Evolutionary conservation across 2,888 invertebrate species (phyloP).

Genomic region (Molorchus minor): DNA sequence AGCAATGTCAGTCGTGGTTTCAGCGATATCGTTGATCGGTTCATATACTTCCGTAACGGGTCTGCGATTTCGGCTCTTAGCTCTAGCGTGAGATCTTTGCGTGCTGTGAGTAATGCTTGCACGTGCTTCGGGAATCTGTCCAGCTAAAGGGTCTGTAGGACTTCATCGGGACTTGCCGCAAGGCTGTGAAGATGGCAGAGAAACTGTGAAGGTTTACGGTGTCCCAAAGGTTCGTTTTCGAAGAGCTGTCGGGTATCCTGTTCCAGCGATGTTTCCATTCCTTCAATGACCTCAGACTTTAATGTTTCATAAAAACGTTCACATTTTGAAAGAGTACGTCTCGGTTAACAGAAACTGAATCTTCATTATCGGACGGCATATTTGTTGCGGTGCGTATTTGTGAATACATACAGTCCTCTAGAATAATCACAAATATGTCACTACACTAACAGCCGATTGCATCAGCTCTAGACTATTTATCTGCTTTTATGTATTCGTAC

Average conservation of each 20-base stretch:
- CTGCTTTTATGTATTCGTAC: too few relatives aligned
- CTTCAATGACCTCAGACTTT: constrained; percentile 44
- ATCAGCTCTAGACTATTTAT: too few relatives aligned
- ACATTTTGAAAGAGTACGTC: too few relatives aligned
- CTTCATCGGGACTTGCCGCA: constrained; percentile 34
- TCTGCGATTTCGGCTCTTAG: constrained; percentile 33
- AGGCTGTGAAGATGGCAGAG: constrained; percentile 38
- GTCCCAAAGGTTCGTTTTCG: constrained; percentile 27
- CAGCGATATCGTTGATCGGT: not conserved
- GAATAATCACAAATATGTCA: too few relatives aligned
- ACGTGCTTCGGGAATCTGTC: constrained; percentile 27
- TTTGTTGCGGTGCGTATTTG: too few relatives aligned
- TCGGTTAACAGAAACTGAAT: too few relatives aligned
- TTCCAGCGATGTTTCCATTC: constrained; percentile 19
- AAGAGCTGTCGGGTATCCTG: constrained; percentile 26
- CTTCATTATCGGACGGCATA: too few relatives aligned
- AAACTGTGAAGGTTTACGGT: constrained; percentile 46
- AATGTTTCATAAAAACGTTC: constrained; percentile 36
- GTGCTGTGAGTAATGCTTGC: constrained; percentile 35
- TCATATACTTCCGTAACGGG: not conserved
- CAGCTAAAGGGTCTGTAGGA: constrained; percentile 39
- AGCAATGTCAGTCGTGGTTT: not conserved
- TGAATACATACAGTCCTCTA: too few relatives aligned
- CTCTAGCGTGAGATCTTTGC: constrained; percentile 21
- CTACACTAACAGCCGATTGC: too few relatives aligned